These are phyloP conservation scores for Lycopodina hypogea DNA, from an alignment of 37 sponge, comb jelly and placozoan species.

Conservation along the genomic window DNA sequence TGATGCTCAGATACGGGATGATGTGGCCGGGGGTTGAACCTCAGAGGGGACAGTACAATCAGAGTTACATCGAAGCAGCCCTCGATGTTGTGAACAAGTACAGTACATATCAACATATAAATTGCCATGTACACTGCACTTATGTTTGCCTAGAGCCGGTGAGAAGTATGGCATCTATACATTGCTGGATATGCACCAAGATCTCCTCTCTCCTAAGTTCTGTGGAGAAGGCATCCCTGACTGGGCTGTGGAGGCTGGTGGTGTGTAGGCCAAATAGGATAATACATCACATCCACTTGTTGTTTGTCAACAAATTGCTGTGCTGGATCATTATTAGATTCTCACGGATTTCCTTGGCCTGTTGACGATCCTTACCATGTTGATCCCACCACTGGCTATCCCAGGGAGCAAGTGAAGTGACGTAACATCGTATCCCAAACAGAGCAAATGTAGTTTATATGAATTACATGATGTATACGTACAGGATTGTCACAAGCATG, in stretches of 20 bases:
- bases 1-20: conserved; percentile 60
- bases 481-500: conserved; percentile 66
- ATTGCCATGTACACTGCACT: neutral
- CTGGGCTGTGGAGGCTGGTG: conserved; percentile 80
- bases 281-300: neutral
- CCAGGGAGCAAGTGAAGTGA: conserved; percentile 33
- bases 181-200: conserved; percentile 94
- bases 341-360: conserved; percentile 58
- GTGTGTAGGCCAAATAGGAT: conserved; percentile 15
- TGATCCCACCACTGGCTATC: conserved; percentile 64
- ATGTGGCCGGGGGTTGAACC: conserved; percentile 97
- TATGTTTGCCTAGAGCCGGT: conserved; percentile 23
- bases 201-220: conserved; percentile 65
- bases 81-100: conserved; percentile 48
- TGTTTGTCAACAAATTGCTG: no score
- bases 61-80: conserved; percentile 71
- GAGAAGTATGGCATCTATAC: conserved; percentile 70
- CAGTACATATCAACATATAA: neutral
- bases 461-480: neutral
- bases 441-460: neutral
- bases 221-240: conserved; percentile 89
- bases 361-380: conserved; percentile 29
- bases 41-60: conserved; percentile 68
- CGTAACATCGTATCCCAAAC: neutral
- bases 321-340: conserved; percentile 29